These are phyloP conservation scores for Tetraodon nigroviridis DNA, from an alignment of 2,113 vertebrate genomes.

Conservation along the genomic window DNA sequence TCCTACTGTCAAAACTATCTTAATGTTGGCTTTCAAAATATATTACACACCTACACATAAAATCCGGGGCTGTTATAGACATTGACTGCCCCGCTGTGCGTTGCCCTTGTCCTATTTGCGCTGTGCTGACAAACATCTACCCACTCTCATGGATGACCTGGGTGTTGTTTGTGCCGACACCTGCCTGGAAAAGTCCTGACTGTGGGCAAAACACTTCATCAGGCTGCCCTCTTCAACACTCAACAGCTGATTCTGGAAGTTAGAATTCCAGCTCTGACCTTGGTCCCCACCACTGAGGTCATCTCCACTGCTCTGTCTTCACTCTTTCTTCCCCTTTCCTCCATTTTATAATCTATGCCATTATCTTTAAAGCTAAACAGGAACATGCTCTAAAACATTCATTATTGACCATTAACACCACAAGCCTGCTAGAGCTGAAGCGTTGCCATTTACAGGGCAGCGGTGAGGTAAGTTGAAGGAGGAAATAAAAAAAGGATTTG, in stretches of 20 bases:
- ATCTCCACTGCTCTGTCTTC: conserved; percentile 9
- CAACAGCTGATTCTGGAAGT: conserved; percentile 59
- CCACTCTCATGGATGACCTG: conserved; percentile 47
- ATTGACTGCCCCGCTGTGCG: conserved; percentile 10
- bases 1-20: not conserved
- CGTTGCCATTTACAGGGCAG: not conserved
- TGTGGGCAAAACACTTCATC: conserved; percentile 52
- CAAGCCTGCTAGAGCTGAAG: not conserved
- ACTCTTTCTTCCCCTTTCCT: conserved; percentile 6
- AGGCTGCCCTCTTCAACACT: conserved; percentile 41
- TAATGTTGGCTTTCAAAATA: not conserved
- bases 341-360: conserved; percentile 39
- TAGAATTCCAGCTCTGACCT: conserved; percentile 55
- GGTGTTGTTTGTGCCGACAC: conserved; percentile 50
- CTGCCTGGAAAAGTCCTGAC: conserved; percentile 57
- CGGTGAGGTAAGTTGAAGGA: too few relatives aligned
- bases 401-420: not conserved
- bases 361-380: conserved; percentile 44
- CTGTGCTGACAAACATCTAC: conserved; percentile 56
- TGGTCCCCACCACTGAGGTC: conserved; percentile 45
- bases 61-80: conserved; percentile 2
- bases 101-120: conserved; percentile 48
- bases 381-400: conserved; percentile 41
- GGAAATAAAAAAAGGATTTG: too few relatives aligned
- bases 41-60: too few relatives aligned